Conservation (phyloP, 2,888 invertebrate species). For the Fabriciana adippe region DNA sequence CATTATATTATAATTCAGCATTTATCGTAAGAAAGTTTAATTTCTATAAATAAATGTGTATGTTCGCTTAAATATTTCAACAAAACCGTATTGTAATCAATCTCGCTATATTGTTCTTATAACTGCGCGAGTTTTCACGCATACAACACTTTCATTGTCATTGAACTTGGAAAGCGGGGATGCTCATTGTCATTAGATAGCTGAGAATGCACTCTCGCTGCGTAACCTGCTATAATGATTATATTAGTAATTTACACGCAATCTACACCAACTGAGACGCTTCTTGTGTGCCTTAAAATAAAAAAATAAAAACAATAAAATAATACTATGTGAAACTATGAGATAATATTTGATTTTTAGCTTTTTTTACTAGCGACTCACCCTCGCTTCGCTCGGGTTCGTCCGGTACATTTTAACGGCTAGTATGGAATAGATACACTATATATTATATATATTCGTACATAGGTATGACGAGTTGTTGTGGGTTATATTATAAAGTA, state of each 20-base stretch:
- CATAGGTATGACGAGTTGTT: too few species aligned
- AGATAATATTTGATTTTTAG: not conserved
- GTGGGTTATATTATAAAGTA: too few species aligned
- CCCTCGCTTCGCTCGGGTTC: too few species aligned
- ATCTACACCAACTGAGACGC: slow-evolving; percentile 17
- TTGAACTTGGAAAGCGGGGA: slow-evolving; percentile 81
- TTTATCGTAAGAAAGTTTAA: too few species aligned
- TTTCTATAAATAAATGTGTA: not conserved
- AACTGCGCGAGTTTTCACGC: slow-evolving; percentile 77
- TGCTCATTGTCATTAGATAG: slow-evolving; percentile 76
- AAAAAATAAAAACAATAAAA: not conserved
- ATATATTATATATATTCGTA: too few species aligned
- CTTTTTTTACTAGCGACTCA: not conserved
- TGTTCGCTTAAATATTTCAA: not conserved
- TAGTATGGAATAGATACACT: too few species aligned
- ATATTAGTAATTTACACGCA: slow-evolving; percentile 30
- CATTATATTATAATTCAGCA: too few species aligned
- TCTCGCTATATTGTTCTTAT: slow-evolving; percentile 47
- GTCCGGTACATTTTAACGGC: too few species aligned
- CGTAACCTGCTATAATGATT: slow-evolving; percentile 32
- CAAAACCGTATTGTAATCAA: slow-evolving; percentile 23
- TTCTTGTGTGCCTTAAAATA: slow-evolving; percentile 1
- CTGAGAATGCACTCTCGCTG: slow-evolving; percentile 80
- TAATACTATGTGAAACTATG: not conserved
- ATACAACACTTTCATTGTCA: slow-evolving; percentile 79